Conservation (phyloP, 1,140 invertebrate species). For the Ceratitis capitata region DNA sequence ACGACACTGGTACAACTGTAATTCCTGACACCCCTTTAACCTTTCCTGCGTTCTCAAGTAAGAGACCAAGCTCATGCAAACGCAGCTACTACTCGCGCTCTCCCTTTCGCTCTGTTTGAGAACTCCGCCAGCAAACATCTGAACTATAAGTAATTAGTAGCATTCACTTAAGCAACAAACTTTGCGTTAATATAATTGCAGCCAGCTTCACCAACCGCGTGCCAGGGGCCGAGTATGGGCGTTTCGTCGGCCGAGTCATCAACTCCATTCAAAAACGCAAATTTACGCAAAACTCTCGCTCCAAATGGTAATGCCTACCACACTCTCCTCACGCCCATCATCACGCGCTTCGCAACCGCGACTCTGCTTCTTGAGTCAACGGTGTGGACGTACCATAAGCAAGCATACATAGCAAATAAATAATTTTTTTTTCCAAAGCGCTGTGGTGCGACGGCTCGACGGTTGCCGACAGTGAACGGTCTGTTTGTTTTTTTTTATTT, state of each 20-base stretch:
- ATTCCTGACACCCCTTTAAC: not conserved
- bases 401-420: not conserved
- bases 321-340: not conserved
- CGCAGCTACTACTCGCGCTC: not conserved
- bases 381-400: not conserved
- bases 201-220: not conserved
- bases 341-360: not conserved
- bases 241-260: no score
- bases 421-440: not conserved
- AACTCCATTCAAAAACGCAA: not conserved
- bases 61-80: not conserved
- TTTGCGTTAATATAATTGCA: not conserved
- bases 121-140: not conserved
- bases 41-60: not conserved
- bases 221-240: not conserved
- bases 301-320: not conserved
- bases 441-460: not conserved
- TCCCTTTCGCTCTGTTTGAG: not conserved
- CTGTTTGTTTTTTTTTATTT: not conserved
- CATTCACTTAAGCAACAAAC: not conserved
- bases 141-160: slow-evolving; percentile 12
- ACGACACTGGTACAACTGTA: not conserved
- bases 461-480: not conserved
- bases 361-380: not conserved
- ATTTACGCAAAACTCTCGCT: not conserved